These are phyloP conservation scores for Epinotia ramella DNA, from an alignment of 2,888 invertebrate genomes.

Conservation along the genomic window DNA sequence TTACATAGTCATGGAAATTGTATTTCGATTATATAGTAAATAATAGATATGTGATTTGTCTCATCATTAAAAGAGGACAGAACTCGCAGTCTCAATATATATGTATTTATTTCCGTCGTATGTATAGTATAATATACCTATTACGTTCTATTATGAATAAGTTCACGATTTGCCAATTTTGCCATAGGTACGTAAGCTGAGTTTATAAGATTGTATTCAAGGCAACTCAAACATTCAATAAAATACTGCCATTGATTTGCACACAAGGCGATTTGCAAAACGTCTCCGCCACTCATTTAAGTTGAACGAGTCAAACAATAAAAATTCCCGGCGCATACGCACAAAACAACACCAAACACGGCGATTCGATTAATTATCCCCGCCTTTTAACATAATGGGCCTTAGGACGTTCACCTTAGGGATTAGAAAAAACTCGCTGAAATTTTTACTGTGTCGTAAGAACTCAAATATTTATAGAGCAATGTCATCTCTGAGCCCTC, in stretches of 20 bases:
- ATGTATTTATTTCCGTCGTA: too few species aligned
- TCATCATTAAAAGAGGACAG: too few species aligned
- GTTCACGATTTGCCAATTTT: too few species aligned
- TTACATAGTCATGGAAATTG: neutral
- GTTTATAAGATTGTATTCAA: too few species aligned
- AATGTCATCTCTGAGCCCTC: constrained; percentile 69
- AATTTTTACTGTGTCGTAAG: constrained; percentile 22
- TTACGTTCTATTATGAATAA: too few species aligned
- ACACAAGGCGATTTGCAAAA: neutral
- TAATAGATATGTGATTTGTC: neutral
- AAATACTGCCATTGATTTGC: too few species aligned
- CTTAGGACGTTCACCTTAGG: constrained; percentile 31
- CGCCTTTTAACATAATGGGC: constrained; percentile 9
- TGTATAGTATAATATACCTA: too few species aligned
- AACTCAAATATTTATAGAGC: constrained; percentile 62
- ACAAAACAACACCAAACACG: constrained; percentile 36
- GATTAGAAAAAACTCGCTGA: constrained; percentile 16
- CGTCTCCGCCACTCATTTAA: neutral
- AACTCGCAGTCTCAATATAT: too few species aligned
- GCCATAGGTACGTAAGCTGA: too few species aligned
- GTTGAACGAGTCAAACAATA: constrained; percentile 32
- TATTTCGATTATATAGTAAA: neutral
- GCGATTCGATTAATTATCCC: constrained; percentile 27
- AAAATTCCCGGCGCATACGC: constrained; percentile 29
- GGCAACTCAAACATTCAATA: too few species aligned